phyloP scores from a whole-genome alignment of 2,888 invertebrate species.

The Ectropis crepuscularia region DNA sequence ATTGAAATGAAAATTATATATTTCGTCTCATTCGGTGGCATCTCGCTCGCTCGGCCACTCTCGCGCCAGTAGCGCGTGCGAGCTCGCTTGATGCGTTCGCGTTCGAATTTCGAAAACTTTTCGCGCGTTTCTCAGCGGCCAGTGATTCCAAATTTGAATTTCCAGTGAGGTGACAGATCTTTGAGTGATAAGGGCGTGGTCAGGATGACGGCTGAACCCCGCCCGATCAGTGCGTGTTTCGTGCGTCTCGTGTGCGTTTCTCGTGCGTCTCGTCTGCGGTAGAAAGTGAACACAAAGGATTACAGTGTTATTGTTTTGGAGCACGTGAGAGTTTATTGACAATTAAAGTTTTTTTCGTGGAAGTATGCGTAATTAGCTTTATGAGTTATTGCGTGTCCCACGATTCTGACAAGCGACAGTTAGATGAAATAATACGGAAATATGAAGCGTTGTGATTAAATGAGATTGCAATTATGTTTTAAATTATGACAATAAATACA shows the following conservation, averaged over 20 bases:
- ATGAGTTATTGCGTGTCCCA: not conserved
- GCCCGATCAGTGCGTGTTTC: slow-evolving; percentile 1
- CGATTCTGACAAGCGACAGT: not conserved
- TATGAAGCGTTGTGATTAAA: not conserved
- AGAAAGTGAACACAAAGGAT: slow-evolving; percentile 69
- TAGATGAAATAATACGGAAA: no score
- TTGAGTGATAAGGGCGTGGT: slow-evolving; percentile 43
- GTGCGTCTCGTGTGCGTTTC: slow-evolving; percentile 29
- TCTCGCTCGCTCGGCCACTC: slow-evolving; percentile 62
- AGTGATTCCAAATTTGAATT: slow-evolving; percentile 42
- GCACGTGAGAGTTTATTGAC: slow-evolving; percentile 35
- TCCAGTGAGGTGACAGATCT: slow-evolving; percentile 39
- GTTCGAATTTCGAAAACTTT: slow-evolving; percentile 62
- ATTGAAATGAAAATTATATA: slow-evolving; percentile 40
- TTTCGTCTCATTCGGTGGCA: slow-evolving; percentile 54
- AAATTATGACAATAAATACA: no score
- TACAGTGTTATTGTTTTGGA: slow-evolving; percentile 56
- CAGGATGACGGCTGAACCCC: slow-evolving; percentile 33
- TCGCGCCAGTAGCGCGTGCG: slow-evolving; percentile 75
- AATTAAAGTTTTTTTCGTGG: slow-evolving; percentile 41
- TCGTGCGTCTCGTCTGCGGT: slow-evolving; percentile 37
- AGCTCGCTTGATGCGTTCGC: slow-evolving; percentile 66
- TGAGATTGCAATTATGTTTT: slow-evolving; percentile 20
- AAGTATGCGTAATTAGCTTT: slow-evolving; percentile 9
- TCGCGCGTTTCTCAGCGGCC: slow-evolving; percentile 57